These are phyloP conservation scores for Plodia interpunctella DNA, from an alignment of 1,140 invertebrate genomes.

Conservation along the genomic window DNA sequence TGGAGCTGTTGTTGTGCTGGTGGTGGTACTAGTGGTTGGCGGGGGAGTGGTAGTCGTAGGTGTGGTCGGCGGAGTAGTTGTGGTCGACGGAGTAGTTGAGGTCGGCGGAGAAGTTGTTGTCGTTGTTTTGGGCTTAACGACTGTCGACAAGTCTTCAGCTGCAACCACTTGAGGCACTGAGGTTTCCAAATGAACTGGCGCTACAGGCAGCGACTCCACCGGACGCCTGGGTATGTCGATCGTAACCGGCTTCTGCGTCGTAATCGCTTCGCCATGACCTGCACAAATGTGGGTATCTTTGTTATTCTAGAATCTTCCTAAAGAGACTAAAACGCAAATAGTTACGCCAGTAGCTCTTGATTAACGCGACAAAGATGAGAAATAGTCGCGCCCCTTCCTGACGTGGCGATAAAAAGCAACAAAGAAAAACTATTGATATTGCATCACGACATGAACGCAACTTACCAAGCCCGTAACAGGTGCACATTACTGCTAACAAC, in stretches of 20 bases:
- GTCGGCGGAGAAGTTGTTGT: conserved; percentile 4
- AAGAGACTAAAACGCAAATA: background rate
- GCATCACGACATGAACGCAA: conserved; percentile 32
- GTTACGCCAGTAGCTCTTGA: conserved; percentile 18
- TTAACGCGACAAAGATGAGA: conserved; percentile 22
- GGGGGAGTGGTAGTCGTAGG: conserved; percentile 29
- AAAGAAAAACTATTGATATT: conserved; percentile 39
- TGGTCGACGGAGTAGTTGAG: conserved; percentile 18
- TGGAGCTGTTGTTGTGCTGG: conserved; percentile 42
- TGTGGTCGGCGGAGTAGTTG: conserved; percentile 2
- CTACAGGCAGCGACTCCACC: background rate
- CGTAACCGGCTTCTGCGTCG: conserved; percentile 21
- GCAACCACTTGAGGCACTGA: background rate
- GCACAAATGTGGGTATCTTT: conserved; percentile 18
- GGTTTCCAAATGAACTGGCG: background rate
- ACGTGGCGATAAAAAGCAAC: conserved; percentile 55
- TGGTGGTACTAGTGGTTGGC: conserved; percentile 28
- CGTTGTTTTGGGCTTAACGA: background rate
- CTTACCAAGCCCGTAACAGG: conserved; percentile 53
- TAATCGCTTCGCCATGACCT: conserved; percentile 33
- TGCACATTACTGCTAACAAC: conserved; percentile 44
- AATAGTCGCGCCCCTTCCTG: conserved; percentile 15
- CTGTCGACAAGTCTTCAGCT: background rate
- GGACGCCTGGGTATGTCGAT: conserved; percentile 14
- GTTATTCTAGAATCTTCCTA: conserved; percentile 12